Conservation (phyloP, 1,140 invertebrate genomes). For the Neodiprion virginianus region DNA sequence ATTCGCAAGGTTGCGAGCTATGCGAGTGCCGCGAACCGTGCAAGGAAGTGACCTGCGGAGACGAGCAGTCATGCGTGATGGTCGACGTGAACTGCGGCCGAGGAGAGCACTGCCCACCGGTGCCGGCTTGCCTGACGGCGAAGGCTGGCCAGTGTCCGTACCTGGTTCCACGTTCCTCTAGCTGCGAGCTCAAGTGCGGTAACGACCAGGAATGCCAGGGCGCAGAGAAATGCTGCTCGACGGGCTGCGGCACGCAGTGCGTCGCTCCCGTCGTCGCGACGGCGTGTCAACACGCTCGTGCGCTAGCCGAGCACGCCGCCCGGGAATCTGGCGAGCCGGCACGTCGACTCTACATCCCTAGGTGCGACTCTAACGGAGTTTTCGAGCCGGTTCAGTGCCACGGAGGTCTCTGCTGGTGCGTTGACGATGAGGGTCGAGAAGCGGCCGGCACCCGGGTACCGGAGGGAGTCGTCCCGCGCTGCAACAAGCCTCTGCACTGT, state of each 20-base stretch:
- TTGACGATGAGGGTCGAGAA: slow-evolving; percentile 83
- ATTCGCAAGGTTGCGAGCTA: slow-evolving; percentile 72
- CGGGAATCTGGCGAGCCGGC: slow-evolving; percentile 78
- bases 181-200: slow-evolving; percentile 80
- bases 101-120: slow-evolving; percentile 79
- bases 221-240: slow-evolving; percentile 79
- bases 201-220: slow-evolving; percentile 77
- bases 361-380: slow-evolving; percentile 77
- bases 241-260: slow-evolving; percentile 85
- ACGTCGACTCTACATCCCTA: slow-evolving; percentile 77
- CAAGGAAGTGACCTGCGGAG: slow-evolving; percentile 66
- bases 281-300: slow-evolving; percentile 76
- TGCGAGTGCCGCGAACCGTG: slow-evolving; percentile 85
- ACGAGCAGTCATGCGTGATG: slow-evolving; percentile 74
- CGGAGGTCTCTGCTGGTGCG: slow-evolving; percentile 87
- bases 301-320: slow-evolving; percentile 75
- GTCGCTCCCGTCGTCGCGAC: slow-evolving; percentile 75
- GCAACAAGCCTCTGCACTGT: slow-evolving; percentile 65
- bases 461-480: slow-evolving; percentile 46
- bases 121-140: slow-evolving; percentile 78
- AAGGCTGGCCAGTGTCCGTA: slow-evolving; percentile 85
- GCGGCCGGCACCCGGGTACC: slow-evolving; percentile 67
- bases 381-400: slow-evolving; percentile 85
- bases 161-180: slow-evolving; percentile 75
- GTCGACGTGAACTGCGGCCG: slow-evolving; percentile 80